Conservation (phyloP, 1,140 invertebrate genomes). For the Drosophila nikananu region DNA sequence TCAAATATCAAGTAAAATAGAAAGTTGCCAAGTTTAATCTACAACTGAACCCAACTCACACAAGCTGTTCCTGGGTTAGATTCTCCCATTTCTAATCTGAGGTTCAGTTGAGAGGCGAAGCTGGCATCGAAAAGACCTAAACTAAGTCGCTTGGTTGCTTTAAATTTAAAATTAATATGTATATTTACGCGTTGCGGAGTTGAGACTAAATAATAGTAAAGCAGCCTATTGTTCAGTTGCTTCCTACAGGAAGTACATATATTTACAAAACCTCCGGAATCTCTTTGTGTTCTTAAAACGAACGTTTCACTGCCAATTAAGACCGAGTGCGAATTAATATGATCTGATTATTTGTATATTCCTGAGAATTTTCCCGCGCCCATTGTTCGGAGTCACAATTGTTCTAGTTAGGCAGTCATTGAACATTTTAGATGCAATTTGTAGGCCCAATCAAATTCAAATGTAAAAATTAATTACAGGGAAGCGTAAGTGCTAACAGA, state of each 20-base stretch:
- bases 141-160: neutral
- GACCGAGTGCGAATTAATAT: conserved; percentile 23
- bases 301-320: conserved; percentile 45
- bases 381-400: conserved; percentile 33
- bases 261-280: conserved; percentile 7
- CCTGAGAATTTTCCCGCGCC: conserved; percentile 5
- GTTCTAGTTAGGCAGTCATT: conserved; percentile 25
- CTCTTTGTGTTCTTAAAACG: conserved; percentile 18
- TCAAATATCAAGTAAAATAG: conserved; percentile 9
- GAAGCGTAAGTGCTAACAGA: conserved; percentile 15
- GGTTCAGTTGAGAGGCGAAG: conserved; percentile 29
- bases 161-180: conserved; percentile 2
- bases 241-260: conserved; percentile 30
- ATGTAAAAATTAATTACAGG: conserved; percentile 12
- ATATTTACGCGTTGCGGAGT: conserved; percentile 14
- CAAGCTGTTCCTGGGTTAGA: neutral
- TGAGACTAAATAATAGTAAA: conserved; percentile 8
- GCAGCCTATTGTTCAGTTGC: conserved; percentile 19
- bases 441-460: neutral
- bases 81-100: neutral
- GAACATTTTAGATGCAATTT: conserved; percentile 10
- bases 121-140: conserved; percentile 14
- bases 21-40: conserved; percentile 1
- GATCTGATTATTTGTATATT: conserved; percentile 14
- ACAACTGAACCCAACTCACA: conserved; percentile 7